A percentile compares a stretch with the other conserved stretches of the same genome.
These are phyloP conservation scores for Pyralis farinalis DNA, from an alignment of 2,888 invertebrate genomes.

Conservation along the genomic window DNA sequence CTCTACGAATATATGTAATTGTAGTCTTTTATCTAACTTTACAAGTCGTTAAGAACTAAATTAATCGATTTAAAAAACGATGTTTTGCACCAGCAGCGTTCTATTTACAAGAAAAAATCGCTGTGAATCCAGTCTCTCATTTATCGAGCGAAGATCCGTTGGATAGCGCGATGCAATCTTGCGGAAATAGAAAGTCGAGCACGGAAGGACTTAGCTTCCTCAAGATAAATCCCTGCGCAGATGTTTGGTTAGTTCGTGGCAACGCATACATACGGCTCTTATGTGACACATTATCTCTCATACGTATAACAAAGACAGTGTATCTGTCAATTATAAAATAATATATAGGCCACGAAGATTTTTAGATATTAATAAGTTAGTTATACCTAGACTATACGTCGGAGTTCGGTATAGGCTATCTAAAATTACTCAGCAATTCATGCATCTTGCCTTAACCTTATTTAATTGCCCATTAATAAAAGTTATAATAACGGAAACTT, in stretches of 20 bases:
- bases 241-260: neutral
- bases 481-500: too few species aligned
- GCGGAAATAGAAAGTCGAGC: constrained; percentile 71
- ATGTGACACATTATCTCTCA: too few species aligned
- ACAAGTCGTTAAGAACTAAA: neutral
- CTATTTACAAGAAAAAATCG: constrained; percentile 51
- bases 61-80: neutral
- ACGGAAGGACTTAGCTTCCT: constrained; percentile 47
- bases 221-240: constrained; percentile 38
- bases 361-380: too few species aligned
- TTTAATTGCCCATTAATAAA: too few species aligned
- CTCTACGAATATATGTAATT: too few species aligned
- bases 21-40: neutral
- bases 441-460: too few species aligned
- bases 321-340: too few species aligned
- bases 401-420: too few species aligned
- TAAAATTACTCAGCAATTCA: too few species aligned
- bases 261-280: neutral
- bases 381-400: too few species aligned
- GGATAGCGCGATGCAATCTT: constrained; percentile 52
- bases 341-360: too few species aligned
- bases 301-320: too few species aligned
- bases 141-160: constrained; percentile 53
- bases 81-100: constrained; percentile 20
- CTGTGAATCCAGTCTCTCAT: constrained; percentile 55